phyloP scores from a whole-genome alignment of 37 sponge, comb jelly and placozoan species.

The Agelas oroides region DNA sequence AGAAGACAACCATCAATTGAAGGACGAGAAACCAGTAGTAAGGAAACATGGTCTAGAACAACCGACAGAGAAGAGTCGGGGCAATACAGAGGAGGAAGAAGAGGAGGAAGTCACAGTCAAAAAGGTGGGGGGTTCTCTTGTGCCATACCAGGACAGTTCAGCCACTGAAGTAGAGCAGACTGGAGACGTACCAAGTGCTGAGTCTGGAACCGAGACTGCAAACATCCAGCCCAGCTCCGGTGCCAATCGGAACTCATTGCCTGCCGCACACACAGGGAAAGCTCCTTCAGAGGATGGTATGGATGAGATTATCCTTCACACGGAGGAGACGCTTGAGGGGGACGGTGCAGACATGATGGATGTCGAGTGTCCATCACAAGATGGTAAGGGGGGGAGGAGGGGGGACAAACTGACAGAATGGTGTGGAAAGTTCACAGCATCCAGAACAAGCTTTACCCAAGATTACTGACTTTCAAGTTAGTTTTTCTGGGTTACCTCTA shows the following conservation, averaged over 20 bases:
- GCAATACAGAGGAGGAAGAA: not conserved
- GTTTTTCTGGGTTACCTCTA: too few relatives aligned
- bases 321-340: not conserved
- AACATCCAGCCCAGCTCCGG: not conserved
- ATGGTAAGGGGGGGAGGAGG: too few relatives aligned
- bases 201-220: too few relatives aligned
- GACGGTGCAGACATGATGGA: not conserved
- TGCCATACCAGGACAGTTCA: slow-evolving; percentile 30
- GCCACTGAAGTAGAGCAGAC: slow-evolving; percentile 17
- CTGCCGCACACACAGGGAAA: not conserved
- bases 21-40: not conserved
- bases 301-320: not conserved
- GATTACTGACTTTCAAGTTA: too few relatives aligned
- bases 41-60: not conserved
- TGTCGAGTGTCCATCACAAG: too few relatives aligned
- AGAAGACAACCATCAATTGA: not conserved
- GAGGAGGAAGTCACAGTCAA: not conserved
- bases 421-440: too few relatives aligned
- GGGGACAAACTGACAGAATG: not conserved
- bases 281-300: slow-evolving; percentile 11
- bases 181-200: not conserved
- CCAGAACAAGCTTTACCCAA: too few relatives aligned
- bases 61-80: not conserved
- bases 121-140: not conserved
- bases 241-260: not conserved